Base-by-base conservation (phyloP, 2,797 vertebrate species). In the Chrysolophus pictus region DNA sequence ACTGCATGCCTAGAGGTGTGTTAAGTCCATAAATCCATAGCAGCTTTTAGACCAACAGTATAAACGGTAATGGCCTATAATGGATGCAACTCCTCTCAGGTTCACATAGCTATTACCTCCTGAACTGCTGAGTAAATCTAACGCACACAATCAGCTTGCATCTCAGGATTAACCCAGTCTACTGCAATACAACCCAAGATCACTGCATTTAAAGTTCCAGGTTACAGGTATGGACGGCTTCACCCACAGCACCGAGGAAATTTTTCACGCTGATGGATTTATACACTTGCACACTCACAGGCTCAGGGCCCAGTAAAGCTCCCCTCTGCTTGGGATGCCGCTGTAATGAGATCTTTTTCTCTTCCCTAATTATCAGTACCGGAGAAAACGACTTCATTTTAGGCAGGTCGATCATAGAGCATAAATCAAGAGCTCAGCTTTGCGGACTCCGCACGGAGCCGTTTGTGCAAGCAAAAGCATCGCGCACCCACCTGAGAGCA, bases 281-380 rank as follows among this genome's bases (percentile, higher is more conserved):
- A 58, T 9, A 47, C 9, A 7, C 9, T 63, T 0, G 4, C 24
- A 13, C 22, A 28, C 16, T 37, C 1, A 1, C 1, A 68, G 14
- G 26, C 73, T 42, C n/a, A 21, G 69, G 60, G 53, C 29, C 35
- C 58, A 74, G 64, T 13, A 60, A 75, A 83, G 26, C 58, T 42
- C 17, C 42, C 37, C 49, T 55, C 81, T 28, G 4, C 5, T 49
- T 35, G 58, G 84, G 37, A 80, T 55, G 16, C 15, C 22, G 17
- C 1, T 47, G 72, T 76, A 84, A 62, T 8, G 35, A 4, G 0
- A 47, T 44, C n/a, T 19, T 6, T 7, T 14, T 9, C 10, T 28
- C 24, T 28, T 6, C 14, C 23, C 67, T 31, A 69, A 13, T 21
- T 44, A 78, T 11, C 35, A 37, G 33, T 11, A 82, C 35, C 9